Conservation (phyloP, 2,113 vertebrate species). For the Tetraodon nigroviridis region DNA sequence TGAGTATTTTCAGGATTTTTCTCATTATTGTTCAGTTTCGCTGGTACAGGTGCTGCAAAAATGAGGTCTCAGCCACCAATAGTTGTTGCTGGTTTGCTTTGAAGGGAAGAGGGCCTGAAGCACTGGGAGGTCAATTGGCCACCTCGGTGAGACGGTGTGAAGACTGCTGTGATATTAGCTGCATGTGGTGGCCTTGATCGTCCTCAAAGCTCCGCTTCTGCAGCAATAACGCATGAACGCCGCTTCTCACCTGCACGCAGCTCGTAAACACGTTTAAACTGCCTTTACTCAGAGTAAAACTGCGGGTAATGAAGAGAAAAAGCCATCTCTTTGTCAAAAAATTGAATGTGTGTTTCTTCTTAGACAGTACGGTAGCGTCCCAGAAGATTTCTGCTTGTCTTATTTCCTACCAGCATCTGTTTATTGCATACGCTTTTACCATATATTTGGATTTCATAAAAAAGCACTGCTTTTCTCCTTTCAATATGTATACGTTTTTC, state of each 20-base stretch:
- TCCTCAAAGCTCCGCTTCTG: constrained; percentile 9
- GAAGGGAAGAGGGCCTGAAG: constrained; percentile 76
- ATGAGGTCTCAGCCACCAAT: constrained; percentile 50
- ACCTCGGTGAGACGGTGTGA: constrained; percentile 70
- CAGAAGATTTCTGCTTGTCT: too few species aligned
- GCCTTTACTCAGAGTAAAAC: neutral
- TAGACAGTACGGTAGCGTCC: too few species aligned
- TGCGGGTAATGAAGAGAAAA: neutral
- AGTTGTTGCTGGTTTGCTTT: constrained; percentile 65
- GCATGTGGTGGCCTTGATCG: constrained; percentile 38
- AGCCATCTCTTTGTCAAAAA: too few species aligned
- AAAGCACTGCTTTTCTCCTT: too few species aligned
- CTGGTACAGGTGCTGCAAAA: constrained; percentile 3
- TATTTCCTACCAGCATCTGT: too few species aligned
- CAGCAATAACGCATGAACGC: constrained; percentile 29
- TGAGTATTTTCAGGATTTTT: constrained; percentile 62
- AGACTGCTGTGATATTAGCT: constrained; percentile 48
- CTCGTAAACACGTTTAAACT: constrained; percentile 12
- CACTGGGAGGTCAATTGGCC: constrained; percentile 73
- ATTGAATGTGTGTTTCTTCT: too few species aligned
- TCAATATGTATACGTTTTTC: too few species aligned
- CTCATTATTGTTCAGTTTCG: too few species aligned
- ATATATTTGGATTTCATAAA: too few species aligned
- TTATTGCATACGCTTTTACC: too few species aligned
- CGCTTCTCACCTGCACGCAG: constrained; percentile 18